Percentiles rank a stretch among this genome's conserved stretches.
These are phyloP conservation scores for Lissonota sp. DNA, from an alignment of 2,888 invertebrate genomes.

Conservation along the genomic window DNA sequence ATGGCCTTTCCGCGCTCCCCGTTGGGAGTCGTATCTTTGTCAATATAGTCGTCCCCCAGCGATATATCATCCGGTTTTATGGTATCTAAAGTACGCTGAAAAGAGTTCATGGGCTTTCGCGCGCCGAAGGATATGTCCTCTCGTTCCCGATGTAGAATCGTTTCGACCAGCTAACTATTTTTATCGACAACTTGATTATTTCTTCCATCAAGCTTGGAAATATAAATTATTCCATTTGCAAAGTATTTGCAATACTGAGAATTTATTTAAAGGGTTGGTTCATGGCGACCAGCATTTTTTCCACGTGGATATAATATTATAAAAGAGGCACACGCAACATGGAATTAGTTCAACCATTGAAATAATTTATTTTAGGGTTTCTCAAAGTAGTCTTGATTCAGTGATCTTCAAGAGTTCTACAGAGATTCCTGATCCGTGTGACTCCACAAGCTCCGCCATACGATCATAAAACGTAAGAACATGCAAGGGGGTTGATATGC, in stretches of 20 bases:
- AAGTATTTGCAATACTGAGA: no score
- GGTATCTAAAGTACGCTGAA: constrained; percentile 75
- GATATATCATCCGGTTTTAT: constrained; percentile 80
- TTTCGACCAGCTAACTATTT: constrained; percentile 35
- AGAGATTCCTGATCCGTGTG: constrained; percentile 53
- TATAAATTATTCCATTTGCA: neutral
- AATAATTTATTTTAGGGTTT: no score
- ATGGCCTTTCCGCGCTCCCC: constrained; percentile 76
- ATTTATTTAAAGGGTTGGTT: no score
- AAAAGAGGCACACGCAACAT: no score
- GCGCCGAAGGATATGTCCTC: constrained; percentile 24
- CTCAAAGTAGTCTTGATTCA: constrained; percentile 47
- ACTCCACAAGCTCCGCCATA: constrained; percentile 31
- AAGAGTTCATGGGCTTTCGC: constrained; percentile 47
- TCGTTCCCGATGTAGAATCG: constrained; percentile 31
- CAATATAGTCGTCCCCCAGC: constrained; percentile 75
- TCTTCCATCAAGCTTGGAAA: neutral
- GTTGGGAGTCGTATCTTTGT: constrained; percentile 80
- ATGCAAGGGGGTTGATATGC: constrained; percentile 30
- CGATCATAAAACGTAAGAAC: neutral
- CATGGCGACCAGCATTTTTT: no score
- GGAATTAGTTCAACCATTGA: no score
- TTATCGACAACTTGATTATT: no score
- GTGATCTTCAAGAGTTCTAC: constrained; percentile 66
- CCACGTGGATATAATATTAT: no score